phyloP scores from a whole-genome alignment of 2,888 invertebrate genomes.

The Pseudococcus longispinus region DNA sequence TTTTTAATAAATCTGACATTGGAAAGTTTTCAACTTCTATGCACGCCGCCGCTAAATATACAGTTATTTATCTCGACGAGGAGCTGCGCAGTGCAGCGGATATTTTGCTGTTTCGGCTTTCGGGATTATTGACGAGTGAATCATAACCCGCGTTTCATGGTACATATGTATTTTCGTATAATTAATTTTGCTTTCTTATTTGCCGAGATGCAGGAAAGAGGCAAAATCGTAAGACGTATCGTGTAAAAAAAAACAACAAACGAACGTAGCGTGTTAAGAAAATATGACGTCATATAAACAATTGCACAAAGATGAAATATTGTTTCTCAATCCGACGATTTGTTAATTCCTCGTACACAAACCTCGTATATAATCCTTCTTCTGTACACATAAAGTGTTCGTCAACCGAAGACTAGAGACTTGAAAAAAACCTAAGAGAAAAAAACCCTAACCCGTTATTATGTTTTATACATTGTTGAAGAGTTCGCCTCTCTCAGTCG shows the following conservation, averaged over 20 bases:
- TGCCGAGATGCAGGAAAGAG: conserved; percentile 14
- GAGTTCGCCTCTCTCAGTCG: background rate
- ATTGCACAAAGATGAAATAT: conserved; percentile 11
- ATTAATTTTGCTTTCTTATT: conserved; percentile 41
- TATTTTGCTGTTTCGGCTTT: background rate
- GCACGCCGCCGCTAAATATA: background rate
- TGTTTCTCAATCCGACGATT: background rate
- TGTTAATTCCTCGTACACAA: background rate
- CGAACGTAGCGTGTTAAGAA: background rate
- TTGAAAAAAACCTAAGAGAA: background rate
- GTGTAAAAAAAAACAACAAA: background rate
- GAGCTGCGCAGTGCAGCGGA: background rate
- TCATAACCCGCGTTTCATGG: background rate
- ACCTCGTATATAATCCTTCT: background rate
- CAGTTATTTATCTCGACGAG: background rate
- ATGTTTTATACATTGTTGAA: conserved; percentile 10
- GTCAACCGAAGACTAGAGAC: background rate
- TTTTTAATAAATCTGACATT: conserved; percentile 30
- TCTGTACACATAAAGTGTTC: background rate
- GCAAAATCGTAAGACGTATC: background rate
- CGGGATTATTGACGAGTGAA: conserved; percentile 40
- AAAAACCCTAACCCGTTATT: conserved; percentile 34
- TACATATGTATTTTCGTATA: conserved; percentile 8
- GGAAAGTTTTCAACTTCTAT: conserved; percentile 29
- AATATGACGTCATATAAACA: background rate